These are phyloP conservation scores for Drosophila yooni DNA, from an alignment of 2,888 invertebrate genomes.

Conservation along the genomic window DNA sequence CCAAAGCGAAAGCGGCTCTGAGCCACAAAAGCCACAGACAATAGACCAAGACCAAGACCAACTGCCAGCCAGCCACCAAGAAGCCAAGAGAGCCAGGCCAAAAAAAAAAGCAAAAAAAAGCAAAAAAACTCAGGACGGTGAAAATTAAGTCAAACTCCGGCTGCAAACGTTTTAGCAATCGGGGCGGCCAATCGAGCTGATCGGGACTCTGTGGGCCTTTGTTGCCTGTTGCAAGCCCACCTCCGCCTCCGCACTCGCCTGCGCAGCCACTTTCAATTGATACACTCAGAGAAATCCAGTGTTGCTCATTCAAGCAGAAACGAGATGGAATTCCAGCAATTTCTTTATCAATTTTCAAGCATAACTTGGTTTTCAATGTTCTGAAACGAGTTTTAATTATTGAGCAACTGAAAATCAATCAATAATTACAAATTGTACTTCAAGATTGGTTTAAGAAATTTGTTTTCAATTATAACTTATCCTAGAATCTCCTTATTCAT, in stretches of 20 bases:
- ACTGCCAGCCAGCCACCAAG: constrained; percentile 7
- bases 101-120: background rate
- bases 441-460: background rate
- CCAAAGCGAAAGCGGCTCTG: constrained; percentile 46
- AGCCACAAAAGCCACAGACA: constrained; percentile 50
- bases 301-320: background rate
- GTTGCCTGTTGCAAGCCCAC: constrained; percentile 38
- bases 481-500: background rate
- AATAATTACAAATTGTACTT: background rate
- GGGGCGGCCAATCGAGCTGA: constrained; percentile 58
- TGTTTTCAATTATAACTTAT: too few species aligned
- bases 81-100: constrained; percentile 3
- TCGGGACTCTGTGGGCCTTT: constrained; percentile 57
- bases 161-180: constrained; percentile 75
- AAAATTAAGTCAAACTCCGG: constrained; percentile 83
- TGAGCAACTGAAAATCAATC: background rate
- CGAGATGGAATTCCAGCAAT: background rate
- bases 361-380: background rate
- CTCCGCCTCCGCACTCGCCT: constrained; percentile 32
- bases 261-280: constrained; percentile 67
- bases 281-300: background rate
- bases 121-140: constrained; percentile 56
- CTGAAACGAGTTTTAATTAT: background rate
- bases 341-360: background rate
- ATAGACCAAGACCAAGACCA: constrained; percentile 45